These are phyloP conservation scores for Hylia prasina DNA, from an alignment of 2,113 vertebrate genomes.

Conservation along the genomic window DNA sequence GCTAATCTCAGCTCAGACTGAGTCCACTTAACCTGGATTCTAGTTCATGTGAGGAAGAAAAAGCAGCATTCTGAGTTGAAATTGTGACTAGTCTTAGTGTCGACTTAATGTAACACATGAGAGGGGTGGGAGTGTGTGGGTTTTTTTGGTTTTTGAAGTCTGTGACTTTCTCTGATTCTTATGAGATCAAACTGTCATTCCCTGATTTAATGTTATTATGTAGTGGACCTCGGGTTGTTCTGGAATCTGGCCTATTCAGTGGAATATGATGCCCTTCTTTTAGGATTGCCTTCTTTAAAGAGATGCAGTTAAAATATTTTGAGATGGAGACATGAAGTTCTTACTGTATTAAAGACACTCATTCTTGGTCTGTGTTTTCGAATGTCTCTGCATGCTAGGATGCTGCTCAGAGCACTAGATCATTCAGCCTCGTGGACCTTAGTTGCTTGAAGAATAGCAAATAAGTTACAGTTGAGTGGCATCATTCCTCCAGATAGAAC, in stretches of 20 bases:
- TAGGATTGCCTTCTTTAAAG: neutral
- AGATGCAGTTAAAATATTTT: neutral
- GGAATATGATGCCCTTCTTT: neutral
- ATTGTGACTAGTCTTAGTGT: neutral
- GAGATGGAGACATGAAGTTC: neutral
- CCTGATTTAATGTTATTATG: neutral
- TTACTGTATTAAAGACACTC: neutral
- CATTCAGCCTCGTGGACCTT: neutral
- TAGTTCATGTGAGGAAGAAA: neutral
- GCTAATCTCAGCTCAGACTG: neutral
- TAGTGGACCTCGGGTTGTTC: neutral
- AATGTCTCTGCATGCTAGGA: neutral
- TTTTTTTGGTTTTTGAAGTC: neutral
- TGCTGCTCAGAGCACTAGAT: neutral
- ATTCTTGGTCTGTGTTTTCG: neutral
- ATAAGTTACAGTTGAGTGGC: neutral
- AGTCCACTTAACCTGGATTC: neutral
- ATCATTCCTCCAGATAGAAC: neutral
- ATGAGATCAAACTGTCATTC: neutral
- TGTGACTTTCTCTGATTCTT: neutral
- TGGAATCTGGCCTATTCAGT: neutral
- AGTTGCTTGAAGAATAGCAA: neutral
- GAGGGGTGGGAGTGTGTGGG: fast-evolving
- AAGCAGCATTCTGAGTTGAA: neutral
- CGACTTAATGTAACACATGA: neutral